phyloP scores from a whole-genome alignment of 2,797 vertebrate species.

The Gymnopithys bicolor region DNA sequence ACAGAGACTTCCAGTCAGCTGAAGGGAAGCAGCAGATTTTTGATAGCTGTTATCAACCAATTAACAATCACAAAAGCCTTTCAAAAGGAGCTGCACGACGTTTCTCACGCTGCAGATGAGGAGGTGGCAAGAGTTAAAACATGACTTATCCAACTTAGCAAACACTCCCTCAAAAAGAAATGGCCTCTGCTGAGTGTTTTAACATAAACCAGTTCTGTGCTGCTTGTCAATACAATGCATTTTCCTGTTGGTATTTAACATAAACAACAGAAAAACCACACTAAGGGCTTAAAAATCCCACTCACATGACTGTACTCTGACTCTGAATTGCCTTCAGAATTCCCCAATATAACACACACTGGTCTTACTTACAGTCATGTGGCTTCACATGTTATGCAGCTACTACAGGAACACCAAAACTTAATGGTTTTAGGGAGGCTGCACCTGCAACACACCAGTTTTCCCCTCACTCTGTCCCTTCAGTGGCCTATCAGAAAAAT shows the following conservation, averaged over 20 bases:
- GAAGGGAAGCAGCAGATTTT: neutral
- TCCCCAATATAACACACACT: neutral
- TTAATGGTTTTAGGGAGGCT: neutral
- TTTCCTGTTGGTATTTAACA: neutral
- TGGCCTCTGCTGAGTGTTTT: neutral
- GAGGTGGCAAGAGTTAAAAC: neutral
- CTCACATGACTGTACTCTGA: neutral
- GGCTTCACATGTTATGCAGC: neutral
- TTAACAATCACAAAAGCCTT: neutral
- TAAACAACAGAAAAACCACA: neutral
- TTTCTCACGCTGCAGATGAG: neutral
- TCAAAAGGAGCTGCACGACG: neutral
- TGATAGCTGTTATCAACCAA: conserved; percentile 18
- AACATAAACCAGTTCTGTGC: neutral
- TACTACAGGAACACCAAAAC: neutral
- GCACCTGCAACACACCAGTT: neutral
- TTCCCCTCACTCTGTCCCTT: neutral
- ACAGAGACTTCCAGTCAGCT: neutral
- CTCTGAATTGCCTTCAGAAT: neutral
- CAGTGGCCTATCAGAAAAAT: neutral
- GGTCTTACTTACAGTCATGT: neutral
- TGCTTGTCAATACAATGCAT: neutral
- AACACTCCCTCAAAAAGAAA: neutral
- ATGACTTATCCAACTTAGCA: neutral
- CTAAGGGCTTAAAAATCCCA: neutral